These are phyloP conservation scores for Cinclus cinclus DNA, from an alignment of 2,113 vertebrate genomes.

Conservation along the genomic window DNA sequence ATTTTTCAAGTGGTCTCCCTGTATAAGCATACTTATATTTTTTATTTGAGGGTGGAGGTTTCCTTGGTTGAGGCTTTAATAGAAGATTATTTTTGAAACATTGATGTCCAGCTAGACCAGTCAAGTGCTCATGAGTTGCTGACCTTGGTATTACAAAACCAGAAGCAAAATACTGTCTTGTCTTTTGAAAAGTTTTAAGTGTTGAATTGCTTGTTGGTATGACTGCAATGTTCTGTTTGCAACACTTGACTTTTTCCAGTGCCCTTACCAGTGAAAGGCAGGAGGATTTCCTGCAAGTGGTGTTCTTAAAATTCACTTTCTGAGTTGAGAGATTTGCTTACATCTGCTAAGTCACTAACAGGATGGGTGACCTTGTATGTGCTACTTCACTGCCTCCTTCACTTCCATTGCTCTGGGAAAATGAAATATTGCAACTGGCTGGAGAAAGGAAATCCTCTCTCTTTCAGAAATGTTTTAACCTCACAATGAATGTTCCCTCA, in stretches of 20 bases:
- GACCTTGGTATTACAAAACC: conserved; percentile 14
- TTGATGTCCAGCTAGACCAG: background rate
- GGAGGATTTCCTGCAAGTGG: background rate
- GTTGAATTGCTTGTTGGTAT: conserved; percentile 50
- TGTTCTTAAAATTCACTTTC: background rate
- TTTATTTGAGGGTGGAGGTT: background rate
- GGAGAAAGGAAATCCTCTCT: background rate
- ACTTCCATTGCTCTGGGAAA: background rate
- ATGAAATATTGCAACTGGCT: background rate
- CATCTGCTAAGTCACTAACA: background rate
- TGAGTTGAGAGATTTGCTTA: background rate
- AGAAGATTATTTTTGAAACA: background rate
- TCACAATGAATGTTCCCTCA: background rate
- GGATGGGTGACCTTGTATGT: background rate
- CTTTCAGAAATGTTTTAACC: background rate
- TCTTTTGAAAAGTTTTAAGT: background rate
- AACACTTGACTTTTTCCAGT: background rate
- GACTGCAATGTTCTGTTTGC: conserved; percentile 38
- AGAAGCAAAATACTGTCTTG: conserved; percentile 10
- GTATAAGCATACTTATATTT: background rate
- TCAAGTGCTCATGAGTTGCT: background rate
- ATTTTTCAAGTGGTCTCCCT: background rate
- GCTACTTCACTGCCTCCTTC: background rate
- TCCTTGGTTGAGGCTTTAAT: background rate
- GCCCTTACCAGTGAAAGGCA: background rate